Percentiles rank a stretch among this genome's conserved stretches.
Evolutionary conservation across 2,113 vertebrate genomes (phyloP).

Genomic region (Elanus axillaris): DNA sequence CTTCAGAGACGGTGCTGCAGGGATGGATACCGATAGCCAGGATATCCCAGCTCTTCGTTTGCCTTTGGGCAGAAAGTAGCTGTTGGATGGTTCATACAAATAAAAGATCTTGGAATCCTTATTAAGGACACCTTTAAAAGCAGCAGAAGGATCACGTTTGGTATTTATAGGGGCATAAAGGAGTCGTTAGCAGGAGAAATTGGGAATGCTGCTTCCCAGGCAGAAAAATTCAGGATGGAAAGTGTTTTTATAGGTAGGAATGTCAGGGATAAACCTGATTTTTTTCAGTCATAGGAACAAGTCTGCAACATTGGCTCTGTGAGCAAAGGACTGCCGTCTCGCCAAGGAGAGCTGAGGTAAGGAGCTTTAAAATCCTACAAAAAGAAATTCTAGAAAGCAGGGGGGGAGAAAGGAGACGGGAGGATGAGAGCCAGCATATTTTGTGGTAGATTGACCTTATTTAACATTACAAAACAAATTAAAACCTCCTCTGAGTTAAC

Average conservation of each 20-base stretch:
- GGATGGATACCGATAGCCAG: accelerated
- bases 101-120: neutral
- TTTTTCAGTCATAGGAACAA: neutral
- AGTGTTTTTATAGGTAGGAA: neutral
- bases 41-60: accelerated
- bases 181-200: neutral
- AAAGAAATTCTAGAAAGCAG: neutral
- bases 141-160: accelerated
- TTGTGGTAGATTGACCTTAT: constrained; percentile 15
- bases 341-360: neutral
- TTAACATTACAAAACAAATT: neutral
- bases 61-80: neutral
- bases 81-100: neutral
- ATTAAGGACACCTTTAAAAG: neutral
- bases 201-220: neutral
- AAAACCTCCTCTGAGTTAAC: neutral
- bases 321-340: accelerated
- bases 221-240: neutral
- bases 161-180: neutral
- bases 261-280: neutral
- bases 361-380: neutral
- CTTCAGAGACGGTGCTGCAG: neutral
- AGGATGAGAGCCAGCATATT: neutral
- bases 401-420: neutral
- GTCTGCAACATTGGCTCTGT: neutral